A percentile compares a stretch with the other conserved stretches of the same genome.
Conservation (phyloP, 2,797 vertebrate genomes). For the Chrysocyon brachyurus region DNA sequence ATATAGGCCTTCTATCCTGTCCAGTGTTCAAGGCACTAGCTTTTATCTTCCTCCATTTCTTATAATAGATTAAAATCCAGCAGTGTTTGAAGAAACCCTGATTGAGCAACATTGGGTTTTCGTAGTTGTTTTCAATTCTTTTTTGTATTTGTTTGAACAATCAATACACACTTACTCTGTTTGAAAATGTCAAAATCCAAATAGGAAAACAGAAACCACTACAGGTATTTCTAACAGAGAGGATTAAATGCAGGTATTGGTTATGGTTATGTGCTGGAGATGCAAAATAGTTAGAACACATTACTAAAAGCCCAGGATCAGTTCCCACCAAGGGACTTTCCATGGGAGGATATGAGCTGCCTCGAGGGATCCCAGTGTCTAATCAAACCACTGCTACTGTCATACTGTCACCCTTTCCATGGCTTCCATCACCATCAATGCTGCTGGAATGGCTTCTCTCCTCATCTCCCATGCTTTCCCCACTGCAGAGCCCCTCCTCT, state of each 20-base stretch:
- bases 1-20: background rate
- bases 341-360: background rate
- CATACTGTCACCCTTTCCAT: background rate
- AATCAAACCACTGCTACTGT: background rate
- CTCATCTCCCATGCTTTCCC: background rate
- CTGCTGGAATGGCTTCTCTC: background rate
- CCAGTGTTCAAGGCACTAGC: background rate
- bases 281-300: background rate
- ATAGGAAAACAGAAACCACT: conserved; percentile 40
- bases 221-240: background rate
- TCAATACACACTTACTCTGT: accelerated
- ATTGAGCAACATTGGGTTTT: background rate
- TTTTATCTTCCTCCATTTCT: background rate
- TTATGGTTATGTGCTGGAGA: background rate
- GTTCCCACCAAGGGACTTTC: background rate
- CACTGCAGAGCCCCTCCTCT: background rate
- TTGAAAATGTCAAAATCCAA: background rate
- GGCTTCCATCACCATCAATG: background rate
- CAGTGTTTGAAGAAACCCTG: background rate
- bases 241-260: background rate
- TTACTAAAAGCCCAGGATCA: background rate
- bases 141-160: background rate
- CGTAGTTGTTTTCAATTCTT: background rate
- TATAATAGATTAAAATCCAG: conserved; percentile 10
- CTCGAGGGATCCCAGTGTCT: background rate